Conservation (phyloP, 64 coral and sea anemone genomes). For the Actinia equina region DNA sequence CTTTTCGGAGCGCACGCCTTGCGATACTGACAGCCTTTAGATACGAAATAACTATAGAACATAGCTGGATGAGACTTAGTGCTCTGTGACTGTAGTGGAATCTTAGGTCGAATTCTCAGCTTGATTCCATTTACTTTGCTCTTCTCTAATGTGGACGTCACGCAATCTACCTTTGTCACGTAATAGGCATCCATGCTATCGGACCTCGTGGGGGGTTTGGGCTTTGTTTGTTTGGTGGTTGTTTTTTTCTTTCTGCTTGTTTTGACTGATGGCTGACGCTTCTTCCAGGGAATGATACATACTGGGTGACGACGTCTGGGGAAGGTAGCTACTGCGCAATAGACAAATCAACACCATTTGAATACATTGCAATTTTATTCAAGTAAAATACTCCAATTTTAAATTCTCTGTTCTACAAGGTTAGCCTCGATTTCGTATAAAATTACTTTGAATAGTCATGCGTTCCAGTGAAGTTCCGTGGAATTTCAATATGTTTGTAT, state of each 20-base stretch:
- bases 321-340: neutral
- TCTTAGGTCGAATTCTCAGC: conserved; percentile 9
- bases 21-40: conserved; percentile 21
- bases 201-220: neutral
- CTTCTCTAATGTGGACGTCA: neutral
- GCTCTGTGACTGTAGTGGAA: conserved; percentile 15
- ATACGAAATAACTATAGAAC: conserved; percentile 38
- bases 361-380: no score
- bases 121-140: conserved; percentile 10
- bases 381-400: no score
- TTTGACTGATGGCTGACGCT: neutral
- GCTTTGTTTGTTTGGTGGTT: conserved; percentile 4
- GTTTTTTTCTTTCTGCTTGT: conserved; percentile 18
- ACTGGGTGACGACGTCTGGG: conserved; percentile 16
- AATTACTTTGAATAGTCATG: no score
- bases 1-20: conserved; percentile 27
- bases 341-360: neutral
- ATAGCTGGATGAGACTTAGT: conserved; percentile 28
- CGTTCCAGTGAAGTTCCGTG: no score
- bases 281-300: conserved; percentile 32
- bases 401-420: no score
- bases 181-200: conserved; percentile 27
- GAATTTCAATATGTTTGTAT: no score
- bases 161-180: conserved; percentile 33
- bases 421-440: no score